Evolutionary conservation across 2,797 vertebrate genomes (phyloP).

Genomic region (Petrocephalus sullivani): DNA sequence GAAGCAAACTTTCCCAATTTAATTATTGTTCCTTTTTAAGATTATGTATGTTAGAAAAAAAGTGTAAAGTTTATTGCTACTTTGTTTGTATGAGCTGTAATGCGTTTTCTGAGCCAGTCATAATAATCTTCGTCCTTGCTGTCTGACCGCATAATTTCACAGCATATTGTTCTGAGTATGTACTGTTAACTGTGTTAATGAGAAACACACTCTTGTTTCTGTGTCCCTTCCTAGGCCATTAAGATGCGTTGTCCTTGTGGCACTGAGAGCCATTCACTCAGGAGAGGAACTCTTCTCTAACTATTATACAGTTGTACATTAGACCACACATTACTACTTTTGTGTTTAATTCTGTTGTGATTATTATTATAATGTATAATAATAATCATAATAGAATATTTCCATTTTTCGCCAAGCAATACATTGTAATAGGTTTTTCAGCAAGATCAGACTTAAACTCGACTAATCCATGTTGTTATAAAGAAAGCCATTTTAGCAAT

Average conservation of each 20-base stretch:
- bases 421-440: no score
- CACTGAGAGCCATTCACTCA: constrained; percentile 72
- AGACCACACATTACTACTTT: constrained; percentile 9
- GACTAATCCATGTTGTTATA: background rate
- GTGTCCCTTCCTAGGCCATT: constrained; percentile 58
- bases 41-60: no score
- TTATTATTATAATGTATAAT: background rate
- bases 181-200: background rate
- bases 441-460: background rate
- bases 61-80: no score
- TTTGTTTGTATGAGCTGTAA: no score
- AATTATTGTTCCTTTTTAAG: background rate
- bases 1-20: background rate
- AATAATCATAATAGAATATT: background rate
- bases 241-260: constrained; percentile 80
- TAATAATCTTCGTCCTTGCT: background rate
- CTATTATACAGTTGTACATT: constrained; percentile 85
- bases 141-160: background rate
- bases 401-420: background rate
- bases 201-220: background rate
- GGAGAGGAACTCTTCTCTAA: constrained; percentile 94
- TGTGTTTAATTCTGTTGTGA: background rate
- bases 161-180: background rate
- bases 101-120: background rate
- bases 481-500: background rate